Percentiles rank a stretch among this genome's conserved stretches.
Evolutionary conservation across 2,113 vertebrate species (phyloP).

Genomic region (Pituophis catenifer): DNA sequence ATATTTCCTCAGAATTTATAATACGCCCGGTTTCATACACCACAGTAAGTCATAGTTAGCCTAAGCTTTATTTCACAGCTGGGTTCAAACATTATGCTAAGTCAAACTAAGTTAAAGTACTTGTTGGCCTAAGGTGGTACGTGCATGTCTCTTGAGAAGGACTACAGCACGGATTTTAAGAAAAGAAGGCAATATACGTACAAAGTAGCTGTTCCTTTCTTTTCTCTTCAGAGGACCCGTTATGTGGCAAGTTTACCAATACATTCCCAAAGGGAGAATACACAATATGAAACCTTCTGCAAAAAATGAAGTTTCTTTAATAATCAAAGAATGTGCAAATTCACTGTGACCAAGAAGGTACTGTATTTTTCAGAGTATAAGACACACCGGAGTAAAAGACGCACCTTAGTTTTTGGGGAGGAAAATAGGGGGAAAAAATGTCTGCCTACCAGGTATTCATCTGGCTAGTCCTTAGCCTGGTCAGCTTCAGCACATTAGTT

Average conservation of each 20-base stretch:
- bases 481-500: too few relatives aligned
- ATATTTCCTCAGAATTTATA: conserved; percentile 9
- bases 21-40: not conserved
- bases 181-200: conserved; percentile 10
- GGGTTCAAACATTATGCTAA: not conserved
- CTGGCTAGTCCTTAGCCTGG: too few relatives aligned
- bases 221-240: not conserved
- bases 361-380: too few relatives aligned
- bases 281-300: conserved; percentile 15
- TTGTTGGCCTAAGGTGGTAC: not conserved
- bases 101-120: not conserved
- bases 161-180: conserved; percentile 5
- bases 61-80: not conserved
- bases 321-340: not conserved
- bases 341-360: not conserved
- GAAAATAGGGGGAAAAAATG: too few relatives aligned
- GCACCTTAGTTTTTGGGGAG: too few relatives aligned
- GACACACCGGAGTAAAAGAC: too few relatives aligned
- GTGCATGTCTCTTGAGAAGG: not conserved
- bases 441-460: too few relatives aligned
- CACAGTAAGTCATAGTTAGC: not conserved
- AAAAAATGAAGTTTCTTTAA: conserved; percentile 8
- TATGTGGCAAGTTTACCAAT: not conserved
- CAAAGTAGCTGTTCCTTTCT: not conserved
- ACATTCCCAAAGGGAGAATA: not conserved